phyloP scores from a whole-genome alignment of 2,888 invertebrate genomes.

The Oscheius sp. region DNA sequence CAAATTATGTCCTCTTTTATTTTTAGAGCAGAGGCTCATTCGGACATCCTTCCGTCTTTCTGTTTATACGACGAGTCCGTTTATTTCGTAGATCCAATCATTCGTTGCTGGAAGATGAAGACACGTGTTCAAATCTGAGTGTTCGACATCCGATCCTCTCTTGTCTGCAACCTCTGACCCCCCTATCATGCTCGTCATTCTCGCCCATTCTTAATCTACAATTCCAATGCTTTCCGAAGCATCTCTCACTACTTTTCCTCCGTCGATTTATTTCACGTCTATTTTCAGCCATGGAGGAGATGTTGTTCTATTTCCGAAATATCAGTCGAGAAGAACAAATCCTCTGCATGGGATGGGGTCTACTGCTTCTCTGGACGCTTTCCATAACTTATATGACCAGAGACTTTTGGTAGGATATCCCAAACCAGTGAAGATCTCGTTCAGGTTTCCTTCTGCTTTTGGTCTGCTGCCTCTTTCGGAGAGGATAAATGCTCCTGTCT shows the following conservation, averaged over 20 bases:
- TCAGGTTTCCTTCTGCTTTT: slow-evolving; percentile 37
- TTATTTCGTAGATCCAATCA: too few species aligned
- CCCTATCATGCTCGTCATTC: background rate
- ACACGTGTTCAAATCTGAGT: too few species aligned
- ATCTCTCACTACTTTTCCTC: background rate
- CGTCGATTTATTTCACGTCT: too few species aligned
- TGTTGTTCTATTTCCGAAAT: slow-evolving; percentile 1
- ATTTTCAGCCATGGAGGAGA: too few species aligned
- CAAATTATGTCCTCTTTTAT: too few species aligned
- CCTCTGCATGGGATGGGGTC: slow-evolving; percentile 31
- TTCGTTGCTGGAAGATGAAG: too few species aligned
- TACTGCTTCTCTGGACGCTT: slow-evolving; percentile 31
- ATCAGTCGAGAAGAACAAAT: slow-evolving; percentile 23
- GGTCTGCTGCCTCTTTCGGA: slow-evolving; percentile 37
- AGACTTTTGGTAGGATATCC: slow-evolving; percentile 31
- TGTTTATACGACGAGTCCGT: too few species aligned
- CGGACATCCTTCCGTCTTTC: too few species aligned
- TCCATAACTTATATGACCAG: slow-evolving; percentile 38
- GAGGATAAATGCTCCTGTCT: slow-evolving; percentile 10
- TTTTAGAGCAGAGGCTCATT: too few species aligned
- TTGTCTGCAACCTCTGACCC: background rate
- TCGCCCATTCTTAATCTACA: too few species aligned
- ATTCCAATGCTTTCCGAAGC: too few species aligned
- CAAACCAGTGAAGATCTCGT: background rate
- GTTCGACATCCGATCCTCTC: too few species aligned